Evolutionary conservation across 2,888 invertebrate genomes (phyloP).

Genomic region (Drosophila meridionalis): DNA sequence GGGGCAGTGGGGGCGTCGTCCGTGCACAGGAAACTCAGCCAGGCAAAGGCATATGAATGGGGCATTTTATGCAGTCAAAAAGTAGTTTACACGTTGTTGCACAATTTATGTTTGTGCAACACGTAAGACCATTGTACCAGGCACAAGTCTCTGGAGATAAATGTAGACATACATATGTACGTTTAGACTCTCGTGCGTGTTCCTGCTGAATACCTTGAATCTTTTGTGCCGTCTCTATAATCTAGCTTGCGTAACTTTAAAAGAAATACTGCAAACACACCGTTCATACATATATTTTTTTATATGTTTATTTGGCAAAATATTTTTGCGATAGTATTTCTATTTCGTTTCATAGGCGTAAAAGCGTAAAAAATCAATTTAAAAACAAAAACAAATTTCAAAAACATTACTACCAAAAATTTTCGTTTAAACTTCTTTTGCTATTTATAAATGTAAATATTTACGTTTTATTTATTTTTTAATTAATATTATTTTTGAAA

Average conservation of each 20-base stretch:
- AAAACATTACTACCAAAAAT: background rate
- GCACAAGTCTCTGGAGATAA: conserved; percentile 42
- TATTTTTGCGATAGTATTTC: background rate
- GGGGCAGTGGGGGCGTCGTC: background rate
- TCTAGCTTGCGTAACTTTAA: background rate
- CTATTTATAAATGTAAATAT: background rate
- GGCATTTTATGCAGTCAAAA: conserved; percentile 77
- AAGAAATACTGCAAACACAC: background rate
- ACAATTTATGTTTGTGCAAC: conserved; percentile 82
- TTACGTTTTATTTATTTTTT: background rate
- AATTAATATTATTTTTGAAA: no score
- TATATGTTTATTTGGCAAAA: background rate
- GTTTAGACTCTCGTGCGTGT: conserved; percentile 17
- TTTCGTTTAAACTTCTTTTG: no score
- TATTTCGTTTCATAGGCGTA: background rate
- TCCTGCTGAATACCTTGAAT: conserved; percentile 12
- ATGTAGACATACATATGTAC: conserved; percentile 18
- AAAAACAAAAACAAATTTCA: background rate
- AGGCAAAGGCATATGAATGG: conserved; percentile 62
- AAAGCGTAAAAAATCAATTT: background rate
- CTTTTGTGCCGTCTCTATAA: conserved; percentile 11
- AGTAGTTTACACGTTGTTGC: conserved; percentile 83
- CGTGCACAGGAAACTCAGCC: conserved; percentile 40
- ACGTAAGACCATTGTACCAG: conserved; percentile 74
- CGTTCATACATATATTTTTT: background rate